Evolutionary conservation across 2,113 vertebrate genomes (phyloP).

Genomic region (Anoura caudifer): DNA sequence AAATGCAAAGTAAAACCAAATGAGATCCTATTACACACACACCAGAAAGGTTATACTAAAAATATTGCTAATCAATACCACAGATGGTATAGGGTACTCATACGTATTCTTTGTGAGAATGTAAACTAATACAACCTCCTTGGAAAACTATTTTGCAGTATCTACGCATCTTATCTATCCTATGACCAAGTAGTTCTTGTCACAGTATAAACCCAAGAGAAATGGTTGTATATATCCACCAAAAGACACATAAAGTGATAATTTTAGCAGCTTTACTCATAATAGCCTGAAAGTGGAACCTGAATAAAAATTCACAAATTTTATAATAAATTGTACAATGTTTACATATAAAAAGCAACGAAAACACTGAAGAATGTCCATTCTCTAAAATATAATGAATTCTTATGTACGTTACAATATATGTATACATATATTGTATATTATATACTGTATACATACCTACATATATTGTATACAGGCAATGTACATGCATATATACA

Average conservation of each 20-base stretch:
- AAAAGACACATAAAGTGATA: not conserved
- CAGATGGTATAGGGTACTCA: not conserved
- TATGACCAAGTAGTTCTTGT: not conserved
- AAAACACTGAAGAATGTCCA: not conserved
- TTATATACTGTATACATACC: no score
- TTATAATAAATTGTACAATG: not conserved
- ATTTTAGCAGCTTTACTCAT: not conserved
- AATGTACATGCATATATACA: no score
- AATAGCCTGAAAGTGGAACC: not conserved
- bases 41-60: not conserved
- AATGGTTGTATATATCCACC: not conserved
- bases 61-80: not conserved
- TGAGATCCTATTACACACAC: not conserved
- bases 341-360: not conserved
- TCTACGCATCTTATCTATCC: not conserved
- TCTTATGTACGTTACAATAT: not conserved
- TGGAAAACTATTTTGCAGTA: not conserved
- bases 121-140: not conserved
- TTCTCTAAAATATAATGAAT: not conserved
- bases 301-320: no score
- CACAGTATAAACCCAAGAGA: not conserved
- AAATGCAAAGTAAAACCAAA: constrained; percentile 1
- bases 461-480: no score
- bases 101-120: not conserved
- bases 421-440: no score